Percentiles rank a stretch among this genome's conserved stretches.
Evolutionary conservation across 2,113 vertebrate genomes (phyloP).

Genomic region (Amphiprion percula): DNA sequence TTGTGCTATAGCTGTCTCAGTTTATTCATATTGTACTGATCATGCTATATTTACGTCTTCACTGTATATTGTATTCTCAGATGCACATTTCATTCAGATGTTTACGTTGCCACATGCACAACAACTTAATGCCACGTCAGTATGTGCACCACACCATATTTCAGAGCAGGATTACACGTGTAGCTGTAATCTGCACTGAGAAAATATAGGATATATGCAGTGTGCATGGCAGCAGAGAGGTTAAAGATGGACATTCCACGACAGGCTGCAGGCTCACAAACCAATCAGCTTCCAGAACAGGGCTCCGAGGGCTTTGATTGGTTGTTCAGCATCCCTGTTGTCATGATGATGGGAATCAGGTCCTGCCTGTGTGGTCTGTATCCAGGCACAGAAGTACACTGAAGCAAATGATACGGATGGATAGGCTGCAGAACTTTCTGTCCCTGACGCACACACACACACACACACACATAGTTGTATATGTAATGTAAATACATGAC

Average conservation of each 20-base stretch:
- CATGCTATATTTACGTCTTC: conserved; percentile 14
- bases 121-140: conserved; percentile 15
- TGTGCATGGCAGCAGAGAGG: conserved; percentile 68
- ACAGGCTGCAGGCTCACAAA: conserved; percentile 64
- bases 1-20: background rate
- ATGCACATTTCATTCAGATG: conserved; percentile 4
- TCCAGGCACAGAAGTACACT: conserved; percentile 76
- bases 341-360: conserved; percentile 80
- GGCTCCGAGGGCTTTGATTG: conserved; percentile 72
- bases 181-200: conserved; percentile 51
- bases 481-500: background rate
- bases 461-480: background rate
- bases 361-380: conserved; percentile 81
- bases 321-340: conserved; percentile 71
- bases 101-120: conserved; percentile 1
- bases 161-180: conserved; percentile 37
- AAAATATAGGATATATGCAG: conserved; percentile 27
- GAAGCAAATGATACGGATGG: conserved; percentile 68
- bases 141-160: background rate
- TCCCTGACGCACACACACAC: conserved; percentile 7
- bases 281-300: conserved; percentile 73
- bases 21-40: background rate
- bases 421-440: conserved; percentile 57
- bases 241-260: conserved; percentile 83
- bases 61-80: background rate